phyloP scores from a whole-genome alignment of 2,888 invertebrate genomes.

The Alviniconcha strummeri region DNA sequence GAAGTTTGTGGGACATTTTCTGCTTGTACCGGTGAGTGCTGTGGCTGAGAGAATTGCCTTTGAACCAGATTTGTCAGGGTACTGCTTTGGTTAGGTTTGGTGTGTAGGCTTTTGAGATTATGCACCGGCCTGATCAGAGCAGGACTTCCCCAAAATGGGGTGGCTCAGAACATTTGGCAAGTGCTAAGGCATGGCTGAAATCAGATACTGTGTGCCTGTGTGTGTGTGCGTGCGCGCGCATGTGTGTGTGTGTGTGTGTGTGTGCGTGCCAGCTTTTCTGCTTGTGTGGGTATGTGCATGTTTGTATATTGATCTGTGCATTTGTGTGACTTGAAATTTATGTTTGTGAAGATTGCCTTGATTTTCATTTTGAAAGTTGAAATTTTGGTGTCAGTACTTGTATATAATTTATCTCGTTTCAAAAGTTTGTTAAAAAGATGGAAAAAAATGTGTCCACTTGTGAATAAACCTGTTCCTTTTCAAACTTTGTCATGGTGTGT shows the following conservation, averaged over 20 bases:
- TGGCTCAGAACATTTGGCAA: no score
- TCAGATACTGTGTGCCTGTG: no score
- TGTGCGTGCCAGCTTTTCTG: conserved; percentile 5
- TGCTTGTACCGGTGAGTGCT: no score
- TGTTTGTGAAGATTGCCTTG: conserved; percentile 9
- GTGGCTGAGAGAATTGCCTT: no score
- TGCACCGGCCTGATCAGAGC: no score
- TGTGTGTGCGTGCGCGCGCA: no score
- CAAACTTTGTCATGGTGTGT: background rate
- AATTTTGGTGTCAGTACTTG: conserved; percentile 7
- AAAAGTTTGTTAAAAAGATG: background rate
- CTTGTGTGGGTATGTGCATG: background rate
- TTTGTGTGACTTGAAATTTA: background rate
- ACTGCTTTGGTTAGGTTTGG: no score
- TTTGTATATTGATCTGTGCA: background rate
- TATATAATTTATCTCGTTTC: conserved; percentile 6
- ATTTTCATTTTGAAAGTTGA: conserved; percentile 2
- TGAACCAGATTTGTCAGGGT: no score
- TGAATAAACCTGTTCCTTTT: conserved; percentile 20
- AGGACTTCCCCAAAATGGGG: no score
- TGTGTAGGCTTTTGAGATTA: no score
- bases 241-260: conserved; percentile 9
- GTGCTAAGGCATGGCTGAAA: no score
- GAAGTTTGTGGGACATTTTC: no score
- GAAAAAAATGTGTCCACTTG: background rate